Conservation (phyloP, 1,140 invertebrate species). For the Trachymyrmex cornetzi region DNA sequence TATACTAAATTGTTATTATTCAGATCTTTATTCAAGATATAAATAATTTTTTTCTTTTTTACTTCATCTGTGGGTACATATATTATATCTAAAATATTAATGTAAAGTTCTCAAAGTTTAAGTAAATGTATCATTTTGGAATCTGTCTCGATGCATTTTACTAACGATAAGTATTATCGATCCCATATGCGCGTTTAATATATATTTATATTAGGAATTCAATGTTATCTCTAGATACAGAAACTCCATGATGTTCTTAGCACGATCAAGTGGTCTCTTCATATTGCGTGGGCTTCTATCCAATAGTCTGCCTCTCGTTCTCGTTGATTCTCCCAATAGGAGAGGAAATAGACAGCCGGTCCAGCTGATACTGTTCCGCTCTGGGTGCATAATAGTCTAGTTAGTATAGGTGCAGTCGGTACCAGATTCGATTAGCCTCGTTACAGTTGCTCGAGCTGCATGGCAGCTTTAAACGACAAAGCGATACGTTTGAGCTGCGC, state of each 20-base stretch:
- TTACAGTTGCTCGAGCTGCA: conserved; percentile 66
- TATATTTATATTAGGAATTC: neutral
- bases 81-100: neutral
- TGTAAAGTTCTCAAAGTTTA: neutral
- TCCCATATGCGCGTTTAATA: too few relatives aligned
- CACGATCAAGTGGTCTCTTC: conserved; percentile 29
- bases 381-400: conserved; percentile 74
- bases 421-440: conserved; percentile 74
- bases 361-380: conserved; percentile 67
- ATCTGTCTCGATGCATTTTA: neutral
- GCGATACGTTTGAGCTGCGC: conserved; percentile 58
- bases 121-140: neutral
- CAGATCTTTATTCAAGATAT: neutral
- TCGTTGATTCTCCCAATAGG: conserved; percentile 52
- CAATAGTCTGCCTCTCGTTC: conserved; percentile 53
- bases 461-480: conserved; percentile 67
- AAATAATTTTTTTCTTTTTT: neutral
- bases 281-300: conserved; percentile 20
- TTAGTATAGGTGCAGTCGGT: conserved; percentile 69
- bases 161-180: neutral
- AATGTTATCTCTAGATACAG: conserved; percentile 45
- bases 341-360: conserved; percentile 68
- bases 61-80: too few relatives aligned
- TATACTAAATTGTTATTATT: neutral
- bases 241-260: conserved; percentile 37